Evolutionary conservation across 2,113 vertebrate genomes (phyloP), one percentile per base, ranked within the genome.

Genomic region (Melanerpes formicivorus): DNA sequence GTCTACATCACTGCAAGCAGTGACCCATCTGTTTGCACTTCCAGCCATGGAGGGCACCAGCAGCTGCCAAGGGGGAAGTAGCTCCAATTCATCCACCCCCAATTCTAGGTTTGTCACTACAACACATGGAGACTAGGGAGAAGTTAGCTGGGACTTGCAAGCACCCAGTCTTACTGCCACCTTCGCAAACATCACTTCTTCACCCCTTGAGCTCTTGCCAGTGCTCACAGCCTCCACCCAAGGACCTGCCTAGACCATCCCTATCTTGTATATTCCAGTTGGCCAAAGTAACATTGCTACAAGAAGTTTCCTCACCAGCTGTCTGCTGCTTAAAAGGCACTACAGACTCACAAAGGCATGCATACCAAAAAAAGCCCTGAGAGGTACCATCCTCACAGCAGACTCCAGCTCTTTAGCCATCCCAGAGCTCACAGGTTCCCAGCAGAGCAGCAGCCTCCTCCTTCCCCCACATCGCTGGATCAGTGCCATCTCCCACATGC

Each of bases 11-110:
- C 52, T 30, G 4, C 54, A 4, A 11, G 58, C 37, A 14, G 52
- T 1, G 12, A 18, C 40, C n/a, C 4, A 2, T 4, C 27, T 15
- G 37, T 15, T 12, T 5, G n/a, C 3, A 3, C 37, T 6, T 27
- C 46, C 2, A 18, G n/a, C 62, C 37, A 2, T 1, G 29, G 27
- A 21, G 32, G 46, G 34, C 14, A 55, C 29, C 29, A 11, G 50
- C 52, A 34, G 44, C 64, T 40, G 11, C 69, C 55, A 25, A 6
- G 32, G 25, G 34, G 37, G 42, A 37, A 29, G 63, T 1, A 14
- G n/a, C 80, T 44, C 18, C 0, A 3, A 46, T 22, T 13, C 17
- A 30, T n/a, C n/a, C 37, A 22, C 10, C 29, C 26, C 44, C 26
- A 25, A 0, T 4, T 14, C 59, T 9, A 21, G 6, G 37, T 34